Conservation (phyloP, 2,113 vertebrate species). For the Pithys albifrons region DNA sequence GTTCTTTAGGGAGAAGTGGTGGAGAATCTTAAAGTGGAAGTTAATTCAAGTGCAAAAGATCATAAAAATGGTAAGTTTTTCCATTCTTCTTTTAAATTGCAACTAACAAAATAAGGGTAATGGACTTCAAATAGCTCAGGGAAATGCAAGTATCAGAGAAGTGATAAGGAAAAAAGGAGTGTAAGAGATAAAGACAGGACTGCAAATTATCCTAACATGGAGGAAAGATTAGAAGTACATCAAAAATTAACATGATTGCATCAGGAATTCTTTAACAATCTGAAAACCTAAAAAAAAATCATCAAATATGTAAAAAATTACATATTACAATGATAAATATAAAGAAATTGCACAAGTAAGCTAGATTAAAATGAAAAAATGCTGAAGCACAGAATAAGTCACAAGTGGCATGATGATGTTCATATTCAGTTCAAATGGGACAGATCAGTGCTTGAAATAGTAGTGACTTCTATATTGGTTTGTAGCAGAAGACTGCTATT, state of each 20-base stretch:
- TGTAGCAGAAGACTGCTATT: not conserved
- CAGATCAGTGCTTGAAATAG: not conserved
- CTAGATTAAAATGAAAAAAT: not conserved
- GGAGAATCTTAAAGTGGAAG: conserved; percentile 44
- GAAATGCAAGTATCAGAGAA: conserved; percentile 25
- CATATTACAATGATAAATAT: not conserved
- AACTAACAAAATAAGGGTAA: conserved; percentile 58
- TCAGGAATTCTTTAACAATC: not conserved
- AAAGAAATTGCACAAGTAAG: not conserved
- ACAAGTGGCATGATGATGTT: not conserved
- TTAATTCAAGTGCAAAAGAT: conserved; percentile 61
- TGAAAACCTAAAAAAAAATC: conserved; percentile 5
- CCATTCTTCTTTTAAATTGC: conserved; percentile 38
- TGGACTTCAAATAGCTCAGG: conserved; percentile 50
- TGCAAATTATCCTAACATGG: not conserved
- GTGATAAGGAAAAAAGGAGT: conserved; percentile 36
- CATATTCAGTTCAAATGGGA: not conserved
- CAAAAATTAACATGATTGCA: conserved; percentile 24
- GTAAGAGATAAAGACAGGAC: conserved; percentile 28
- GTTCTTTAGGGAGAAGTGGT: conserved; percentile 19
- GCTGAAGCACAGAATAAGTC: not conserved
- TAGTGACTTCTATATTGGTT: not conserved
- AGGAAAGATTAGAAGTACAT: not conserved
- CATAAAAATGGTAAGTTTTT: conserved; percentile 43
- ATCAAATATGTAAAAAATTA: not conserved